phyloP scores from a whole-genome alignment of 2,888 invertebrate species.

The Drosophila yooni region DNA sequence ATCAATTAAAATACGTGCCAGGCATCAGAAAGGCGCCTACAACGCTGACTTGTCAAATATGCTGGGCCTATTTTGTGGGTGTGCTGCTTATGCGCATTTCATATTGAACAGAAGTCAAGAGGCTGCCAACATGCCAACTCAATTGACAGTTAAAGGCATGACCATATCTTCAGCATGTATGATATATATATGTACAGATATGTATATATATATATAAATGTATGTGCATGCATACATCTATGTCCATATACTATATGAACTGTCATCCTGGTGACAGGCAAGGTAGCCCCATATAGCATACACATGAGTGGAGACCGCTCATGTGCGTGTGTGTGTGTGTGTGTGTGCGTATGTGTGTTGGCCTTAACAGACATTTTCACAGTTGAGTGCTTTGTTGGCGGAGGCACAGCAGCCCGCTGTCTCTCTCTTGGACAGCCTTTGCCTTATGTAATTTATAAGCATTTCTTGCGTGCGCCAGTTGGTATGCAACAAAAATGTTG shows the following conservation, averaged over 20 bases:
- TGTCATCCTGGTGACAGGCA: constrained; percentile 78
- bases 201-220: constrained; percentile 22
- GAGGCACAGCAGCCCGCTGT: constrained; percentile 38
- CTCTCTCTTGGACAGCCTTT: constrained; percentile 20
- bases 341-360: constrained; percentile 58
- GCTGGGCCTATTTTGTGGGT: constrained; percentile 16
- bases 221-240: constrained; percentile 11
- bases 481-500: constrained; percentile 74
- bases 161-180: constrained; percentile 25
- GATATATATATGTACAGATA: constrained; percentile 13
- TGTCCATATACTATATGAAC: constrained; percentile 65
- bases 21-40: constrained; percentile 68
- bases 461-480: constrained; percentile 66
- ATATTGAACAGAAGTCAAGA: constrained; percentile 78
- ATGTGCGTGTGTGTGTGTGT: constrained; percentile 33
- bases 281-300: constrained; percentile 67
- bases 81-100: constrained; percentile 68
- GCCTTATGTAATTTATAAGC: constrained; percentile 75
- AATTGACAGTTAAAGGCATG: constrained; percentile 75
- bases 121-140: constrained; percentile 80
- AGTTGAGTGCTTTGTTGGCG: constrained; percentile 76
- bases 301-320: constrained; percentile 56
- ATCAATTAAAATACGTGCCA: constrained; percentile 84
- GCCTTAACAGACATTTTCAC: constrained; percentile 81
- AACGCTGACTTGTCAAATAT: constrained; percentile 66